Conservation (phyloP, 92 coral and sea anemone species). For the Heliopora coerulea region DNA sequence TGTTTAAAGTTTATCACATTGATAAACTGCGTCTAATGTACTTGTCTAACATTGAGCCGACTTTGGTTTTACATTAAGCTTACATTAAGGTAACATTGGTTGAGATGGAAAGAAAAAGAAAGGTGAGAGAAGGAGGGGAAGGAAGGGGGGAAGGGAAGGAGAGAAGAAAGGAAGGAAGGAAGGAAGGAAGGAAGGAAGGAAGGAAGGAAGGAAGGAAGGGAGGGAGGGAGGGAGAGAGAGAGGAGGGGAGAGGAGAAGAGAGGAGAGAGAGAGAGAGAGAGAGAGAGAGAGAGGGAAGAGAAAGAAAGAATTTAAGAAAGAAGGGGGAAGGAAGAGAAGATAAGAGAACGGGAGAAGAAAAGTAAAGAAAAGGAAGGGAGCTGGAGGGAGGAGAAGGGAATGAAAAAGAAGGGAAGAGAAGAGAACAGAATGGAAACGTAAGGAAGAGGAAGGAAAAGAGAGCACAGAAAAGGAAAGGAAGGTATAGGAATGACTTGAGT, state of each 20-base stretch:
- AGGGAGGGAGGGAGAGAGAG: background rate
- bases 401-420: background rate
- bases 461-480: too few relatives aligned
- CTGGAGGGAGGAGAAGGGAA: background rate
- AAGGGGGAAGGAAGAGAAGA: constrained; percentile 16
- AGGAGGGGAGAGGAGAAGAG: background rate
- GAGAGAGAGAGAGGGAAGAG: constrained; percentile 15
- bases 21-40: too few relatives aligned
- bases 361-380: too few relatives aligned
- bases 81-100: too few relatives aligned
- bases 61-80: too few relatives aligned
- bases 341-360: background rate
- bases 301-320: constrained; percentile 17
- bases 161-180: constrained; percentile 2
- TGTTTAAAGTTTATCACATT: background rate
- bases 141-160: background rate
- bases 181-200: background rate
- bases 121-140: background rate
- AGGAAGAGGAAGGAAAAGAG: background rate
- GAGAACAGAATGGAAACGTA: background rate
- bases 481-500: too few relatives aligned
- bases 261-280: background rate
- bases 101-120: background rate
- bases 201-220: constrained; percentile 6
- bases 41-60: too few relatives aligned